phyloP scores from a whole-genome alignment of 2,797 vertebrate genomes.

The Columba guinea region DNA sequence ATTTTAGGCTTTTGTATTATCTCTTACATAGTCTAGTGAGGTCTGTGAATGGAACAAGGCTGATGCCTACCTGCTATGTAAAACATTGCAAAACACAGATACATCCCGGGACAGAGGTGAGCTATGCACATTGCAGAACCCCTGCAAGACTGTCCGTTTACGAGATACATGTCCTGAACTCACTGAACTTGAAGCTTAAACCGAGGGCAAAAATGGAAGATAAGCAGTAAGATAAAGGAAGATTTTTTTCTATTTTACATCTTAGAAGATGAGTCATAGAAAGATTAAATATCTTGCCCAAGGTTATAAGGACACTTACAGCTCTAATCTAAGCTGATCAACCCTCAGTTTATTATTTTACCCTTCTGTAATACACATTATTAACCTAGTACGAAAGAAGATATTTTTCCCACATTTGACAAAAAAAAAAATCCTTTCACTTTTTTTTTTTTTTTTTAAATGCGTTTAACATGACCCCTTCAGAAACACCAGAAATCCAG shows the following conservation, averaged over 20 bases:
- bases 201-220: not conserved
- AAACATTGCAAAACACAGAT: not conserved
- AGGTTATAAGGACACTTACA: not conserved
- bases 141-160: not conserved
- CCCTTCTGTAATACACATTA: not conserved
- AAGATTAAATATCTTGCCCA: not conserved
- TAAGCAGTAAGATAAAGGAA: not conserved
- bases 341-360: not conserved
- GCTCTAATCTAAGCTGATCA: not conserved
- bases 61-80: not conserved
- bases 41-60: not conserved
- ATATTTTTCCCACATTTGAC: not conserved
- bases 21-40: not conserved
- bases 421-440: not conserved
- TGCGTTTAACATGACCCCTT: not conserved
- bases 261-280: slow-evolving; percentile 34
- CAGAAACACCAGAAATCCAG: not conserved
- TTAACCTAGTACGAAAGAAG: not conserved
- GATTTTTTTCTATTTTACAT: slow-evolving; percentile 5
- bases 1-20: not conserved
- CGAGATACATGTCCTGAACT: not conserved
- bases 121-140: not conserved
- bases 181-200: slow-evolving; percentile 17
- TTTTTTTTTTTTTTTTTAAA: not conserved
- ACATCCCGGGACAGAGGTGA: not conserved